Conservation (phyloP, 2,888 invertebrate species). For the Lochmaea capreae region DNA sequence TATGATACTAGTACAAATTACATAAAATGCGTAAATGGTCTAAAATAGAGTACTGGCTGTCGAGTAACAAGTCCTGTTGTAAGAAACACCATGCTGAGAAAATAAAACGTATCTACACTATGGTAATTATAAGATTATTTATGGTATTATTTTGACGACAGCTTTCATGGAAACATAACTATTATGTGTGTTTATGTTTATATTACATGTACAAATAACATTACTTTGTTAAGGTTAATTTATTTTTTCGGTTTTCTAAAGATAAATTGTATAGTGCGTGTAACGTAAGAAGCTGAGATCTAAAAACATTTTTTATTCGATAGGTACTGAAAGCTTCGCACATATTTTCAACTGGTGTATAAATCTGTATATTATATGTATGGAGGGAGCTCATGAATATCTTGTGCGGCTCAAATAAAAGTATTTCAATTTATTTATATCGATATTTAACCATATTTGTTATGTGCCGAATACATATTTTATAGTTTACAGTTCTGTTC, state of each 20-base stretch:
- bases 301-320: neutral
- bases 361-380: too few species aligned
- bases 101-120: slow-evolving; percentile 45
- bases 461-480: too few species aligned
- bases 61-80: slow-evolving; percentile 52
- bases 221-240: slow-evolving; percentile 22
- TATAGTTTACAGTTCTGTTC: too few species aligned
- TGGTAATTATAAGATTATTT: slow-evolving; percentile 48
- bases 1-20: slow-evolving; percentile 50
- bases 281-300: neutral
- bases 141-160: slow-evolving; percentile 50
- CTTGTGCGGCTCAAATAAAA: too few species aligned
- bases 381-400: too few species aligned
- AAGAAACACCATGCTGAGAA: slow-evolving; percentile 49
- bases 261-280: neutral
- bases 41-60: slow-evolving; percentile 50
- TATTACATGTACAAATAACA: slow-evolving; percentile 36
- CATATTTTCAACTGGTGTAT: neutral
- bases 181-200: slow-evolving; percentile 48
- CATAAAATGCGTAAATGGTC: slow-evolving; percentile 49
- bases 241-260: slow-evolving; percentile 22
- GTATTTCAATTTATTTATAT: too few species aligned
- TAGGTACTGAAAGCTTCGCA: neutral
- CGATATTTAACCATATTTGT: too few species aligned
- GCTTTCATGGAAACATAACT: slow-evolving; percentile 45